Evolutionary conservation across 2,113 vertebrate species (phyloP).

Genomic region (Manacus vitellinus): DNA sequence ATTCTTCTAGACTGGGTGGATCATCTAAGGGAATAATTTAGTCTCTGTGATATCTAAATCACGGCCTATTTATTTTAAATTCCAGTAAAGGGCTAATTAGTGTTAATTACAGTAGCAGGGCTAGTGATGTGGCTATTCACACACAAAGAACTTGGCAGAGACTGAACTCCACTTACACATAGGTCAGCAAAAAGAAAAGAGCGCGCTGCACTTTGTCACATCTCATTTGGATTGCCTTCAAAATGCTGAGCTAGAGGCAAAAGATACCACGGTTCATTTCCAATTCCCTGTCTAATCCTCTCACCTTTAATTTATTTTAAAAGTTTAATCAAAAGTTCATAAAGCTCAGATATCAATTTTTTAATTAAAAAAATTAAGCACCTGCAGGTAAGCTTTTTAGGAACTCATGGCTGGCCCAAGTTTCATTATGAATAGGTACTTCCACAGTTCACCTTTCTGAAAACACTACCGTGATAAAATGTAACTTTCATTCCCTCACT

Average conservation of each 20-base stretch:
- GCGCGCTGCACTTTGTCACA: conserved; percentile 11
- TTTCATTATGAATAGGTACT: conserved; percentile 18
- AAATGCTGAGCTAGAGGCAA: conserved; percentile 65
- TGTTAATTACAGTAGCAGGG: conserved; percentile 16
- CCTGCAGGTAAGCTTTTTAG: conserved; percentile 50
- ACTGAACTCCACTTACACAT: not conserved
- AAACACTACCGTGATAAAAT: conserved; percentile 45
- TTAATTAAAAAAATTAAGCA: conserved; percentile 49
- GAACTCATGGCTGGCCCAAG: not conserved
- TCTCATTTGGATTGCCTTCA: conserved; percentile 59
- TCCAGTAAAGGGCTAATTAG: conserved; percentile 17
- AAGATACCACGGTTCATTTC: conserved; percentile 56
- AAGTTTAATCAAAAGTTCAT: conserved; percentile 68
- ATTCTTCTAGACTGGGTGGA: not conserved
- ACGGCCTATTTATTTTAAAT: conserved; percentile 42
- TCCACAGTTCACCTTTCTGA: conserved; percentile 6
- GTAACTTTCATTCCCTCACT: conserved; percentile 18
- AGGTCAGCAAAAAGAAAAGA: conserved; percentile 51
- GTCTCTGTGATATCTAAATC: conserved; percentile 9
- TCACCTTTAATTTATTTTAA: conserved; percentile 65
- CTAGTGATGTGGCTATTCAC: not conserved
- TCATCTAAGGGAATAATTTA: not conserved
- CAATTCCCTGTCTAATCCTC: conserved; percentile 43
- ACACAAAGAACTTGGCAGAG: conserved; percentile 35
- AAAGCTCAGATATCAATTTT: conserved; percentile 52